phyloP scores from a whole-genome alignment of 2,888 invertebrate genomes.

The Zaprionus lineosus region DNA sequence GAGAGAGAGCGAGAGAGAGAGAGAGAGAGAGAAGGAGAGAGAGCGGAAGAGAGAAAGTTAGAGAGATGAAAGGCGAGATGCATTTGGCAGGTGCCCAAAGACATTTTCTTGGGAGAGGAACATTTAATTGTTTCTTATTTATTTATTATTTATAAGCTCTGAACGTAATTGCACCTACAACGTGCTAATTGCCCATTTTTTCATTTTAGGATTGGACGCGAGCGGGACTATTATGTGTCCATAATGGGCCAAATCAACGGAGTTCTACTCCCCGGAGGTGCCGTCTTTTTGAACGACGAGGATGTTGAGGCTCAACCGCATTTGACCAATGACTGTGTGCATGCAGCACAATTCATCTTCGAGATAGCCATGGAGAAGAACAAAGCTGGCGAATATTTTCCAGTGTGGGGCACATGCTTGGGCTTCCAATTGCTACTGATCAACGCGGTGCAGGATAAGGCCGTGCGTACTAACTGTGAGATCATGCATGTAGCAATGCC shows the following conservation, averaged over 20 bases:
- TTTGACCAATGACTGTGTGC: conserved; percentile 85
- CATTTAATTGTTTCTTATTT: conserved; percentile 4
- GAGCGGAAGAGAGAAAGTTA: too few species aligned
- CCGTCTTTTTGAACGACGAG: conserved; percentile 85
- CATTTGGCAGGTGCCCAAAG: conserved; percentile 23
- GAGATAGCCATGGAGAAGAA: conserved; percentile 87
- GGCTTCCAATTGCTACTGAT: conserved; percentile 91
- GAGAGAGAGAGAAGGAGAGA: too few species aligned
- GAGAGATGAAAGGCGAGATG: conserved; percentile 1
- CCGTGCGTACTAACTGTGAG: conserved; percentile 85
- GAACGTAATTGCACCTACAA: too few species aligned
- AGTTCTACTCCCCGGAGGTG: conserved; percentile 92
- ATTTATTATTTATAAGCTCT: too few species aligned
- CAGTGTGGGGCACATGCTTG: conserved; percentile 93
- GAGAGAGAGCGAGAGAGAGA: too few species aligned
- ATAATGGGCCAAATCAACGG: conserved; percentile 87
- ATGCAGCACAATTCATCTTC: conserved; percentile 85
- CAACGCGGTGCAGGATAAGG: conserved; percentile 84
- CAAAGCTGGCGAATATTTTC: conserved; percentile 88
- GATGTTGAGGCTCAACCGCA: conserved; percentile 41
- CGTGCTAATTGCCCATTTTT: background rate
- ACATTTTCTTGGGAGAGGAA: background rate
- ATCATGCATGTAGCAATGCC: conserved; percentile 85
- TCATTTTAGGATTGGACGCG: conserved; percentile 85
- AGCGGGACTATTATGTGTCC: conserved; percentile 85